Evolutionary conservation across 2,888 invertebrate species (phyloP).

Genomic region (Chymomyza fuscimana): DNA sequence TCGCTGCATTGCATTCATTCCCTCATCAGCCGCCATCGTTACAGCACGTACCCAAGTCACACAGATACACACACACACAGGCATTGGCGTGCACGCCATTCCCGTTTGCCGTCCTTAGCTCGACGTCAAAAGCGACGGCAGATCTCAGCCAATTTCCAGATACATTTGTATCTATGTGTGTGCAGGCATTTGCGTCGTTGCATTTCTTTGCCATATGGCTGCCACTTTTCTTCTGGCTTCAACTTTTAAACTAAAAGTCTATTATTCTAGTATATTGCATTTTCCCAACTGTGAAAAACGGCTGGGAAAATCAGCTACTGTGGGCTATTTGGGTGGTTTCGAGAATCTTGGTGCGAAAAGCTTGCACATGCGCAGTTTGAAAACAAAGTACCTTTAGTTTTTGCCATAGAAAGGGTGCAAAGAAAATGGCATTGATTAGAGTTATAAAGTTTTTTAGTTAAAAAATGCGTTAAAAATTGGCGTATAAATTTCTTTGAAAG

Average conservation of each 20-base stretch:
- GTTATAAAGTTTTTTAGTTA: no score
- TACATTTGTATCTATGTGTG: slow-evolving; percentile 26
- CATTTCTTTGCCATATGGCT: slow-evolving; percentile 25
- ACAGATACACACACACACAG: slow-evolving; percentile 8
- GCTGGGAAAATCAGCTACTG: neutral
- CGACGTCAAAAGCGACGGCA: slow-evolving; percentile 13
- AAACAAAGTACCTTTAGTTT: slow-evolving; percentile 6
- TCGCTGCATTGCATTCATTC: slow-evolving; percentile 40
- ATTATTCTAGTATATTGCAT: neutral
- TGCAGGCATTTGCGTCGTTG: slow-evolving; percentile 22
- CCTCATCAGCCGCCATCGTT: slow-evolving; percentile 30
- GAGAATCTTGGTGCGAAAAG: slow-evolving; percentile 22
- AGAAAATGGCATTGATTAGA: neutral
- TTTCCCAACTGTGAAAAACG: neutral
- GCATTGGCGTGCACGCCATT: slow-evolving; percentile 8
- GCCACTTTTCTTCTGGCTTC: neutral
- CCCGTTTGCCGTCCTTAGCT: slow-evolving; percentile 4
- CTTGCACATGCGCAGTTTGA: slow-evolving; percentile 54
- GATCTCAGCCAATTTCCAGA: slow-evolving; percentile 15
- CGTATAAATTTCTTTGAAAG: no score
- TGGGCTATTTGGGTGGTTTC: slow-evolving; percentile 3
- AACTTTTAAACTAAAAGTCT: neutral
- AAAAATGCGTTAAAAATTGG: no score
- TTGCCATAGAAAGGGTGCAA: neutral
- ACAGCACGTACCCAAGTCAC: slow-evolving; percentile 16